Percentiles rank a stretch among this genome's conserved stretches.
Evolutionary conservation across 2,797 vertebrate genomes (phyloP).

Genomic region (Graptemys geographica): DNA sequence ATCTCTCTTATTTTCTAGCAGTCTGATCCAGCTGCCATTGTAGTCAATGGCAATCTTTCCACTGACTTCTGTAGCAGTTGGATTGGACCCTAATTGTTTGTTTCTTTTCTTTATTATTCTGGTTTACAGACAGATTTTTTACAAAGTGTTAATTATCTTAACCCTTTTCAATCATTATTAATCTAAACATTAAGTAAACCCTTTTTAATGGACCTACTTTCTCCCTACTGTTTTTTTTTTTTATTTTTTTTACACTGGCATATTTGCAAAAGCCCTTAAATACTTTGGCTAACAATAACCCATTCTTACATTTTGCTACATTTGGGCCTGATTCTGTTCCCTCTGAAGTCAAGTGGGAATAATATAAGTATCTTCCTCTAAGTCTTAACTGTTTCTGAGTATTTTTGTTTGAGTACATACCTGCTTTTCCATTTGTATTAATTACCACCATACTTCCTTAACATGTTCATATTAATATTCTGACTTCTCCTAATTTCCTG

Average conservation of each 20-base stretch:
- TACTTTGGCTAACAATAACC: not conserved
- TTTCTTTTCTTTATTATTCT: not conserved
- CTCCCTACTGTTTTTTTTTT: constrained; percentile 34
- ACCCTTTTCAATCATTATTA: not conserved
- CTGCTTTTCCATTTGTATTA: not conserved
- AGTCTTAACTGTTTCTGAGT: not conserved
- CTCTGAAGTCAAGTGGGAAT: not conserved
- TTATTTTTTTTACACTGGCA: constrained; percentile 15
- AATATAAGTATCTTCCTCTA: not conserved
- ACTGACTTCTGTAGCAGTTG: no score
- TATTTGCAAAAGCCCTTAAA: not conserved
- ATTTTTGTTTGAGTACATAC: not conserved
- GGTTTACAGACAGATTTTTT: constrained; percentile 15
- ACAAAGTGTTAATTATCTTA: not conserved
- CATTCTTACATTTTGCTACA: constrained; percentile 28
- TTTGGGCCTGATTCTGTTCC: constrained; percentile 4
- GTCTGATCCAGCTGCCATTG: not conserved
- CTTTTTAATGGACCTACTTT: constrained; percentile 56
- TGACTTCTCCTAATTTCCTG: not conserved
- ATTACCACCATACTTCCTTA: not conserved
- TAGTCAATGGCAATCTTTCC: not conserved
- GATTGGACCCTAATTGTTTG: no score
- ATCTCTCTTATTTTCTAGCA: not conserved
- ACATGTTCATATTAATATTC: not conserved
- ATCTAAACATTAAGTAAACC: constrained; percentile 28